Evolutionary conservation across 1,140 invertebrate species (phyloP).

Genomic region (Platorchestia sp.): DNA sequence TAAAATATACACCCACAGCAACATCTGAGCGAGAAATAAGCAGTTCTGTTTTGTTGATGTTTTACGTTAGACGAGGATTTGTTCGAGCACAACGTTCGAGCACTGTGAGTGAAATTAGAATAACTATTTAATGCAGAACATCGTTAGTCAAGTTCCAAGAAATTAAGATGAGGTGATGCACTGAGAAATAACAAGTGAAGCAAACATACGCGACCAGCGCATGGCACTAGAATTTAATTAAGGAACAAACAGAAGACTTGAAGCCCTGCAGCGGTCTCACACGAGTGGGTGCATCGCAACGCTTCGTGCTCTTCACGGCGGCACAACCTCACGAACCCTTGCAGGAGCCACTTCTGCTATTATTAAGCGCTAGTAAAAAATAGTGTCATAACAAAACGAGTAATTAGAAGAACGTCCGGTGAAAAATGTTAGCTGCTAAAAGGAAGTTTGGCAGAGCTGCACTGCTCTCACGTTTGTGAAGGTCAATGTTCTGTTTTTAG

Average conservation of each 20-base stretch:
- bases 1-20: no score
- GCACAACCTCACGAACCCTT: background rate
- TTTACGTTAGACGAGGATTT: no score
- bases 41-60: no score
- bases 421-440: background rate
- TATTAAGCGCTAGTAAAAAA: background rate
- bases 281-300: background rate
- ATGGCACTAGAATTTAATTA: background rate
- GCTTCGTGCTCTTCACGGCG: background rate
- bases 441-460: background rate
- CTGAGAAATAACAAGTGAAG: background rate
- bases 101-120: no score
- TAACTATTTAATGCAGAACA: no score
- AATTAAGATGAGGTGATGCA: background rate
- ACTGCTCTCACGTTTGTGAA: slow-evolving; percentile 1
- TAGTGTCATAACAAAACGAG: background rate
- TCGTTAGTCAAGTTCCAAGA: no score
- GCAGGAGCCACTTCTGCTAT: background rate
- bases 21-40: no score
- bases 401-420: background rate
- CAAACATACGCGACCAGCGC: background rate
- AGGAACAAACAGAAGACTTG: background rate
- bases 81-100: no score
- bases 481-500: slow-evolving; percentile 53
- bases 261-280: background rate